These are phyloP conservation scores for Rissa tridactyla DNA, from an alignment of 2,113 vertebrate genomes.

Conservation along the genomic window DNA sequence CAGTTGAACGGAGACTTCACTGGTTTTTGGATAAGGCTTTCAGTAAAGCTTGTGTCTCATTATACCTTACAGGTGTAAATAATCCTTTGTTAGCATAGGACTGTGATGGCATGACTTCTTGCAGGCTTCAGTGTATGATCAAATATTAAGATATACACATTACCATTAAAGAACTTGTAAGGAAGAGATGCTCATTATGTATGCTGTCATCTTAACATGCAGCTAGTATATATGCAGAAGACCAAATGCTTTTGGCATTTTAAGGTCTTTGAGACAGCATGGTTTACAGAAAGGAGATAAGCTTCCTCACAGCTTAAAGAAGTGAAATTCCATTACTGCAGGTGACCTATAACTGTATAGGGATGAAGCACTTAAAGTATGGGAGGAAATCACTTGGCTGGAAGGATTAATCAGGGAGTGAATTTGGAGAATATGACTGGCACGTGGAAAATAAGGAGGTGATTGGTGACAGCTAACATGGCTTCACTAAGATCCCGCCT, in stretches of 20 bases:
- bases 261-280: background rate
- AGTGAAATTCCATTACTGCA: background rate
- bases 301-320: background rate
- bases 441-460: background rate
- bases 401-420: background rate
- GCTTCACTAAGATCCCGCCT: background rate
- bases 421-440: background rate
- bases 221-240: background rate
- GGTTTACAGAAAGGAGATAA: background rate
- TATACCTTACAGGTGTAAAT: background rate
- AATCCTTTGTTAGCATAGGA: background rate
- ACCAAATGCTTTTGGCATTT: background rate
- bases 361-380: background rate
- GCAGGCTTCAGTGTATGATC: background rate
- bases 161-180: background rate
- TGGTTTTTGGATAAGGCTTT: background rate
- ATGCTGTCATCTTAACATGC: background rate
- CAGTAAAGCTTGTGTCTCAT: background rate
- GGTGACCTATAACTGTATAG: background rate
- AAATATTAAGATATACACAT: background rate
- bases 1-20: background rate
- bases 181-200: background rate
- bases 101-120: background rate
- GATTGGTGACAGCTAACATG: background rate
- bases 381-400: background rate